Conservation (phyloP, 2,113 vertebrate species). For the Poeciliopsis occidentalis region DNA sequence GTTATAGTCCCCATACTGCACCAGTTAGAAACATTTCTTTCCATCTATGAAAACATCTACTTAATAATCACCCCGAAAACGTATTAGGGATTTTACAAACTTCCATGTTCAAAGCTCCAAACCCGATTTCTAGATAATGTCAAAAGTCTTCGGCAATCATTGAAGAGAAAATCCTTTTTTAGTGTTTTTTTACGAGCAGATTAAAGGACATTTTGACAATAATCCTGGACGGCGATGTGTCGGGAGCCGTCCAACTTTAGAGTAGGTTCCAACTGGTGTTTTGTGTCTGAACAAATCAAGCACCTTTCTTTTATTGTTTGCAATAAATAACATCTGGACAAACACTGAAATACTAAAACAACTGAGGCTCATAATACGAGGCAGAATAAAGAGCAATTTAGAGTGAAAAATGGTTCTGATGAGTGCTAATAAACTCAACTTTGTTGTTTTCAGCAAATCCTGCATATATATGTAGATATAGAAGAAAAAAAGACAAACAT, state of each 20-base stretch:
- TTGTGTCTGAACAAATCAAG: not conserved
- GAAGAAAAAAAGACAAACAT: no score
- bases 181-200: not conserved
- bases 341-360: not conserved
- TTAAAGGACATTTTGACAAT: not conserved
- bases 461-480: no score
- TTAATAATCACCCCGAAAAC: not conserved
- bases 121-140: not conserved
- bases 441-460: no score
- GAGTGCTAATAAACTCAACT: no score
- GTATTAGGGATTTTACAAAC: not conserved
- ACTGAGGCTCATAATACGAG: not conserved
- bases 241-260: not conserved
- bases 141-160: not conserved
- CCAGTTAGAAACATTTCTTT: not conserved
- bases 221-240: not conserved
- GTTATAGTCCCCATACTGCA: not conserved
- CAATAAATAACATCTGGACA: not conserved
- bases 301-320: not conserved
- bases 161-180: not conserved
- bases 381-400: not conserved
- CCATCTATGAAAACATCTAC: not conserved
- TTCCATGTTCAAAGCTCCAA: not conserved
- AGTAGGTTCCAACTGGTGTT: not conserved
- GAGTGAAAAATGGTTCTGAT: no score